phyloP scores from a whole-genome alignment of 1,140 invertebrate species.

The Argopecten irradians region DNA sequence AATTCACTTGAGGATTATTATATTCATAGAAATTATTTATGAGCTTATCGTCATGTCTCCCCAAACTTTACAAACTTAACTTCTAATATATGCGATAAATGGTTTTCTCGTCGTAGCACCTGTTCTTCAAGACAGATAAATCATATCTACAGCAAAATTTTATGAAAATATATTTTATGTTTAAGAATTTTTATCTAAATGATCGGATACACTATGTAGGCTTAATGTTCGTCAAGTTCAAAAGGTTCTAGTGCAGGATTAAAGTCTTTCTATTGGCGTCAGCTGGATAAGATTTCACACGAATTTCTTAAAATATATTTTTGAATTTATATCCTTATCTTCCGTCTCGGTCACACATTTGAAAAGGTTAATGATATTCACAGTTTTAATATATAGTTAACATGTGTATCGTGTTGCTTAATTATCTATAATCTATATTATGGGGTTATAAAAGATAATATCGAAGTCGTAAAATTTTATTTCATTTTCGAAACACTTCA shows the following conservation, averaged over 20 bases:
- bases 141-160: not conserved
- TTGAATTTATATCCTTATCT: not conserved
- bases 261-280: not conserved
- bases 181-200: not conserved
- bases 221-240: not conserved
- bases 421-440: not conserved
- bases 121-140: not conserved
- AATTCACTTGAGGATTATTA: not conserved
- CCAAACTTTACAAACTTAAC: not conserved
- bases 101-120: not conserved
- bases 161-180: not conserved
- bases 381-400: not conserved
- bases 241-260: not conserved
- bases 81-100: not conserved
- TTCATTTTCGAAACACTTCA: not conserved
- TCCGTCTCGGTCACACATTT: not conserved
- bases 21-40: not conserved
- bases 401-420: not conserved
- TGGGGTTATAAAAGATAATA: not conserved
- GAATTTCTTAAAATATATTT: not conserved
- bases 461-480: not conserved
- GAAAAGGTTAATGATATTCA: not conserved
- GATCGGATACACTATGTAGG: not conserved
- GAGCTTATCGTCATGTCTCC: not conserved
- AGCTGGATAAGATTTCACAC: not conserved